Evolutionary conservation across 1,140 invertebrate genomes (phyloP).

Genomic region (Anadara kagoshimensis): DNA sequence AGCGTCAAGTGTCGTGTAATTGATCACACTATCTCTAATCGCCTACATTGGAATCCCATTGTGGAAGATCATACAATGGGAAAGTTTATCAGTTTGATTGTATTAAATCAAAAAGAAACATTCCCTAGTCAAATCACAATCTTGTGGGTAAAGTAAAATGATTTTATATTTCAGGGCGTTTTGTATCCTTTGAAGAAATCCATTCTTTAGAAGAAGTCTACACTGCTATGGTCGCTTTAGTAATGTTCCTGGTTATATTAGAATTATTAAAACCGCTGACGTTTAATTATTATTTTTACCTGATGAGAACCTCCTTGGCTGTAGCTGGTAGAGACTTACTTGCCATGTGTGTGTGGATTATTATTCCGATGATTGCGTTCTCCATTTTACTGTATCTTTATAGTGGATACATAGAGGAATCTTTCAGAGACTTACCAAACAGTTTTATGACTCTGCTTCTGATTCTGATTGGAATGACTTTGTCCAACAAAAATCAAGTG

Average conservation of each 20-base stretch:
- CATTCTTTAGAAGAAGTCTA: conserved; percentile 37
- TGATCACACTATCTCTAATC: too few species aligned
- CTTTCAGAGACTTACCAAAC: conserved; percentile 18
- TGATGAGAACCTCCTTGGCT: conserved; percentile 33
- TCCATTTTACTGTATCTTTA: conserved; percentile 30
- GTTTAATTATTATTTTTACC: conserved; percentile 45
- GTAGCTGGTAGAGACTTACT: conserved; percentile 13
- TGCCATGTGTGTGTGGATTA: conserved; percentile 16
- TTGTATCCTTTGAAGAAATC: conserved; percentile 39
- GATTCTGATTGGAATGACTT: conserved; percentile 23
- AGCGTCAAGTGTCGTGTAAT: too few species aligned
- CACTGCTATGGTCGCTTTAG: conserved; percentile 15
- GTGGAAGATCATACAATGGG: too few species aligned
- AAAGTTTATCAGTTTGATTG: too few species aligned
- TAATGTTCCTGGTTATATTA: conserved; percentile 38
- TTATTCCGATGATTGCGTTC: conserved; percentile 34
- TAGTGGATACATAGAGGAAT: conserved; percentile 4
- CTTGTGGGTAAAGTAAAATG: too few species aligned
- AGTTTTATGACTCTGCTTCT: conserved; percentile 20
- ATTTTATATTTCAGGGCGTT: conserved; percentile 29
- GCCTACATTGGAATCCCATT: too few species aligned
- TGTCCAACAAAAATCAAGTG: background rate
- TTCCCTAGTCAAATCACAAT: too few species aligned
- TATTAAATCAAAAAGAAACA: too few species aligned
- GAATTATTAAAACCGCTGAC: conserved; percentile 39